Percentiles rank a stretch among this genome's conserved stretches.
Conservation (phyloP, 2,113 vertebrate genomes). For the Hyperopisus bebe region DNA sequence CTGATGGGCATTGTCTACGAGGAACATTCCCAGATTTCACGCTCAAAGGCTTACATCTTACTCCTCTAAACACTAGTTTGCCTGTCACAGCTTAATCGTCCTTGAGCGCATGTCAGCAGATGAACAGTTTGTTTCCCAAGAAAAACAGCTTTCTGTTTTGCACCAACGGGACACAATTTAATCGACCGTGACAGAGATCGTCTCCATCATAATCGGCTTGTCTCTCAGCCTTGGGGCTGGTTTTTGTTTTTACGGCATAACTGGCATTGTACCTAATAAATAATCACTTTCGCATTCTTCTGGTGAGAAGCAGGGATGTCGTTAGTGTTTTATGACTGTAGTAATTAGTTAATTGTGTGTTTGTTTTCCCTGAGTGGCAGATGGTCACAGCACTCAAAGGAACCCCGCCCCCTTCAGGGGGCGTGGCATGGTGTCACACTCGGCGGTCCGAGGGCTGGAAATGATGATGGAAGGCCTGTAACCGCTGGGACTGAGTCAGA, state of each 20-base stretch:
- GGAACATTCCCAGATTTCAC: background rate
- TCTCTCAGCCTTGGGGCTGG: background rate
- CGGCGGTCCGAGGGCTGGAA: background rate
- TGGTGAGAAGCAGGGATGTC: background rate
- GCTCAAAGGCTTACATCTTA: background rate
- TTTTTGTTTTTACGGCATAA: background rate
- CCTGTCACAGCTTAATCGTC: background rate
- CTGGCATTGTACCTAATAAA: background rate
- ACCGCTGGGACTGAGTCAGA: background rate
- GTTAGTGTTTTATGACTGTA: background rate
- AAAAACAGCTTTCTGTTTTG: background rate
- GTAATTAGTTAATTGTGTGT: background rate
- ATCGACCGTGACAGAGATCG: background rate
- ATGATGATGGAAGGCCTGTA: background rate
- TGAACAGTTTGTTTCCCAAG: background rate
- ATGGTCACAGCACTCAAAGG: background rate
- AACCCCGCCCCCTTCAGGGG: background rate
- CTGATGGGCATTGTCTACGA: background rate
- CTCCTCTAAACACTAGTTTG: background rate
- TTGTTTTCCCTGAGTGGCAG: background rate
- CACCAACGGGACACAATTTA: background rate
- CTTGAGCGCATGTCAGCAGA: background rate
- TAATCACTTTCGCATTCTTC: background rate
- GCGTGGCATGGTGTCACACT: background rate
- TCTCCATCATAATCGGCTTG: background rate